Conservation (phyloP, 2,113 vertebrate genomes). For the Zosterops lateralis region DNA sequence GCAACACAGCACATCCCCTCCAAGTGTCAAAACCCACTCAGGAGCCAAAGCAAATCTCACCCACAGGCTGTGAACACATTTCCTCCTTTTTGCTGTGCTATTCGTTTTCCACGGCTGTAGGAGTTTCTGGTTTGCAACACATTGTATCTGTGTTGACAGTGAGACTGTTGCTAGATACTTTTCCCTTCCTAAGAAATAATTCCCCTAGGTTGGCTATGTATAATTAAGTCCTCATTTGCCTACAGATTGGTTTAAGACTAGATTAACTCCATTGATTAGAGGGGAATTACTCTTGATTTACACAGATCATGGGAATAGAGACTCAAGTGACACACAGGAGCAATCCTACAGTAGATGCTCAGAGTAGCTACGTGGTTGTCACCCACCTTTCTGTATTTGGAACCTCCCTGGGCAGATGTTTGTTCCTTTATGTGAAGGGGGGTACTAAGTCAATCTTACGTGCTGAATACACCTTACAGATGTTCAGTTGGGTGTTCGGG, state of each 20-base stretch:
- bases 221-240: background rate
- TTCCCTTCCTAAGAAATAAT: background rate
- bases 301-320: background rate
- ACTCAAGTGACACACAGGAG: background rate
- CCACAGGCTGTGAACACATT: slow-evolving; percentile 1
- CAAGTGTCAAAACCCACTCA: background rate
- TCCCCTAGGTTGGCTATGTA: background rate
- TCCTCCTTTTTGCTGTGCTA: background rate
- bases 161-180: background rate
- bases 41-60: slow-evolving; percentile 2
- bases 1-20: background rate
- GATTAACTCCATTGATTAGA: background rate
- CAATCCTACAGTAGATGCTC: background rate
- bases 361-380: background rate
- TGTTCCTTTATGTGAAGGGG: background rate
- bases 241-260: background rate
- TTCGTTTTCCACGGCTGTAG: background rate
- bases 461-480: background rate
- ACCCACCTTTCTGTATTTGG: background rate
- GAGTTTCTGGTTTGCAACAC: background rate
- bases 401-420: background rate
- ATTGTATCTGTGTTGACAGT: background rate
- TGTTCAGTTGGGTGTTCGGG: background rate
- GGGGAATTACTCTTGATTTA: slow-evolving; percentile 1
- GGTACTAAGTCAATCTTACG: accelerated